Percentiles rank a stretch among this genome's conserved stretches.
These are phyloP conservation scores for Dryocosmus kuriphilus DNA, from an alignment of 2,888 invertebrate species.

Conservation along the genomic window DNA sequence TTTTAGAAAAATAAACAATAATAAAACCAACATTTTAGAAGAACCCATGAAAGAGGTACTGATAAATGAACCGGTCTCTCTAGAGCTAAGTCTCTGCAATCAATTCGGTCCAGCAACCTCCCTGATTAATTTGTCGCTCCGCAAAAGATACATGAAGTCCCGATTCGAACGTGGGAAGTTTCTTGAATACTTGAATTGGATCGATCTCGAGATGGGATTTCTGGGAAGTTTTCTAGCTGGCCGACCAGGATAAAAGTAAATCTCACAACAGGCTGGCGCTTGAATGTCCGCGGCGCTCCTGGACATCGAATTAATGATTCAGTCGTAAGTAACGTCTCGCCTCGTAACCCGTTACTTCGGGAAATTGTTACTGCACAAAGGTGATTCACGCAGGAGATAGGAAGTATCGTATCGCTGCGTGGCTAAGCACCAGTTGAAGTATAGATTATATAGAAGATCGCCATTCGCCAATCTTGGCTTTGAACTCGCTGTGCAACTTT, in stretches of 20 bases:
- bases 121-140: slow-evolving; percentile 30
- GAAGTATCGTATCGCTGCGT: slow-evolving; percentile 36
- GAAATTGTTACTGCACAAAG: slow-evolving; percentile 40
- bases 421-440: slow-evolving; percentile 6
- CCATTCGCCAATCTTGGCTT: neutral
- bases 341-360: slow-evolving; percentile 45
- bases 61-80: neutral
- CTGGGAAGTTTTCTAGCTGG: slow-evolving; percentile 8
- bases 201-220: slow-evolving; percentile 15
- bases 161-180: slow-evolving; percentile 27
- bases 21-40: too few species aligned
- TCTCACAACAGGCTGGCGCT: slow-evolving; percentile 32
- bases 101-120: slow-evolving; percentile 16
- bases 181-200: slow-evolving; percentile 18
- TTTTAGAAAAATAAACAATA: too few species aligned
- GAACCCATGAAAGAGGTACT: neutral
- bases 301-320: slow-evolving; percentile 42
- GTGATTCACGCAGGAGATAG: slow-evolving; percentile 24
- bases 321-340: slow-evolving; percentile 44
- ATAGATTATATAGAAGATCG: slow-evolving; percentile 5
- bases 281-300: slow-evolving; percentile 25
- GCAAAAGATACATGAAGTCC: slow-evolving; percentile 9
- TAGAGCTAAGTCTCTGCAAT: neutral
- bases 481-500: slow-evolving; percentile 47
- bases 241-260: slow-evolving; percentile 12